Evolutionary conservation across 2,113 vertebrate species (phyloP), one percentile per base, ranked within the genome.

Genomic region (Thinocorus orbignyianus): DNA sequence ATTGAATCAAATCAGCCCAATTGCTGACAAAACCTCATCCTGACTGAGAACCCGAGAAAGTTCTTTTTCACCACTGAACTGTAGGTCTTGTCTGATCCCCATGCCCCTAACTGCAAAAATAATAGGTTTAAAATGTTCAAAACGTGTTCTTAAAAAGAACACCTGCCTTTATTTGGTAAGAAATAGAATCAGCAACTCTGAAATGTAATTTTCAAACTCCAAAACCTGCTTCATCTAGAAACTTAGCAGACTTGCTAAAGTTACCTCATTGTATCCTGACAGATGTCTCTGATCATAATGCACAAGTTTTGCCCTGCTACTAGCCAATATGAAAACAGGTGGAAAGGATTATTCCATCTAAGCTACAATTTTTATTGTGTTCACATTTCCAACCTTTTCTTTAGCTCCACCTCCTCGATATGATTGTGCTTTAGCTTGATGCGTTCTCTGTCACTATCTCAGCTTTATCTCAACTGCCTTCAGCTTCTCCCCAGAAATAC

Each of bases 241-340:
- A 31, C n/a, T 11, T 46, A 17, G 11, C 20, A 23, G 30, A 19
- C 17, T 22, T 78, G 39, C 19, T 30, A n/a, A 70, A 64, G 39
- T 30, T 26, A 48, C 25, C 25, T 54, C 15, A 13, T 9, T 12
- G 1, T 25, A 55, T 17, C 35, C 26, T 13, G 17, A 13, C 18
- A 44, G n/a, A 22, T 7, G 2, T 12, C 19, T 76, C 18, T 30
- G 13, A 42, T 31, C 6, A 5, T 7, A 72, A 72, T 1, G 15
- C 23, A 41, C 7, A 42, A 15, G 9, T 28, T 33, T 30, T 41
- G 11, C 12, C 14, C 39, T 60, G 23, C 23, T 64, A 46, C 25
- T 26, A 71, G 33, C 42, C 7, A 1, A n/a, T 54, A 25, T 17
- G 18, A 24, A 60, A 35, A 35, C 1, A 0, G 3, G 24, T 35